Conservation (phyloP, 2,888 invertebrate species). For the Chloromyia formosa region DNA sequence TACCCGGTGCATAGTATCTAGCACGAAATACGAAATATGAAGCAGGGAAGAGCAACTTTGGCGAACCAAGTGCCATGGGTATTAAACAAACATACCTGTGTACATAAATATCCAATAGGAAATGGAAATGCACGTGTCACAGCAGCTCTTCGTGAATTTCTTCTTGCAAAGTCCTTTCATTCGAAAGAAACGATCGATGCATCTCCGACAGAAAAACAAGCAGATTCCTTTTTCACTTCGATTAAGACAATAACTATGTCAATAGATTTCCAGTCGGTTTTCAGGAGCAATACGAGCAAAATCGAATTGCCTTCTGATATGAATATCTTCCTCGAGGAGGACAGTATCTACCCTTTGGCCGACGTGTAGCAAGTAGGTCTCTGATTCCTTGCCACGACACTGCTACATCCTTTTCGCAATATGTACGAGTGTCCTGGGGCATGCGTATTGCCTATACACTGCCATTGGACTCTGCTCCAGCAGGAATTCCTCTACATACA, state of each 20-base stretch:
- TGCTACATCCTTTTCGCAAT: constrained; percentile 18
- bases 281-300: constrained; percentile 14
- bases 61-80: too few species aligned
- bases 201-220: background rate
- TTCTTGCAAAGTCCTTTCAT: too few species aligned
- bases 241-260: constrained; percentile 35
- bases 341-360: background rate
- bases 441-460: constrained; percentile 17
- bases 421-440: constrained; percentile 1
- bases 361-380: background rate
- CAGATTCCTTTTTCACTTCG: background rate
- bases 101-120: background rate
- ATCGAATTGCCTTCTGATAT: background rate
- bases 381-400: background rate
- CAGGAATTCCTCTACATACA: constrained; percentile 6
- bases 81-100: too few species aligned
- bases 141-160: background rate
- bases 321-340: too few species aligned
- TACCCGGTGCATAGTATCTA: background rate
- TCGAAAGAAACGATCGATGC: background rate
- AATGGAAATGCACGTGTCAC: constrained; percentile 20
- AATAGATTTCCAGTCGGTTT: constrained; percentile 29
- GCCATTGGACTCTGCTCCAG: constrained; percentile 29
- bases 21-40: background rate
- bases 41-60: background rate